Base-by-base conservation (phyloP, 2,113 vertebrate genomes). In the Oncorhynchus nerka region DNA sequence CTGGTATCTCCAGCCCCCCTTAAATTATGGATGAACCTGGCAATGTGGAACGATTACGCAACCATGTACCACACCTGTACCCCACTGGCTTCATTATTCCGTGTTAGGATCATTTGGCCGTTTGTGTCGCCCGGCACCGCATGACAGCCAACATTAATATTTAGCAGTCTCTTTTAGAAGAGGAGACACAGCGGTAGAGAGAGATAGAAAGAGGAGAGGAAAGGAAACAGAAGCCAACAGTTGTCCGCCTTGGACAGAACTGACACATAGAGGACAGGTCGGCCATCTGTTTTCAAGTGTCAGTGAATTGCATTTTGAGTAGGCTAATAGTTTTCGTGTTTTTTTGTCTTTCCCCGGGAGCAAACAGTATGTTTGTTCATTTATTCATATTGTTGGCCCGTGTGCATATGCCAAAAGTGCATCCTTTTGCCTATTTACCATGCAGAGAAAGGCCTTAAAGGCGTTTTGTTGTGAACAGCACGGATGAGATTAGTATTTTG, bases 51-150 rank as follows among this genome's bases (percentile, higher is more conserved):
- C 74, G 71, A 80, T 84, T 88, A 85, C 85, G 82, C 83, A 86
- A 89, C 87, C 89, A 79, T 62, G n/a, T 62, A 81, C 84, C 87
- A 89, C 88, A 89, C 84, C 87, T 89, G 87, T 81, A 87, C 89
- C 91, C 91, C 88, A 81, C 86, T 8, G 78, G 88, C 88, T 91
- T 92, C 89, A 92, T 91, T 91, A 91, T 90, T 86, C 87, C 74
- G 78, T 81, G 83, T 84, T 82, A 90, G 84, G 85, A 87, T 88
- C 85, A 88, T 86, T 90, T 87, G 89, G 88, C 83, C 77, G 86
- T 82, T 87, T 88, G 85, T 85, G 84, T 88, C 82, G 78, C 85
- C 79, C 73, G 81, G 71, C 57, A 61, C 80, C 85, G 64, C 89
- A 85, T 70, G 79, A 81, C 79, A 87, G 79, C 71, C 51, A 64